Base-by-base conservation (phyloP, 92 coral and sea anemone genomes). In the Metridium senile region DNA sequence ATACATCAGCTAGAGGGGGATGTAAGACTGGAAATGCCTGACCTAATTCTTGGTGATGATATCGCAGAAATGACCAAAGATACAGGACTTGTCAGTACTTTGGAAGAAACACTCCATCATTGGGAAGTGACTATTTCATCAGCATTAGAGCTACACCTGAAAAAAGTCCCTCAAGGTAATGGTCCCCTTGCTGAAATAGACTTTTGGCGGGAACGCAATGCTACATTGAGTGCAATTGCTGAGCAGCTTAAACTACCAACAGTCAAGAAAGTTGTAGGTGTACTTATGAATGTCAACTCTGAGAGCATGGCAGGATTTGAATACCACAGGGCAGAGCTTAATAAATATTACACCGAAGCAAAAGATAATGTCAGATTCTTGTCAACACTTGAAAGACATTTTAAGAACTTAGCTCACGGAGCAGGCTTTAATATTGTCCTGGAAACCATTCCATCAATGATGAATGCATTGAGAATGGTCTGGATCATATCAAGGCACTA, bases 401-500 rank as follows among this genome's bases (percentile, higher is more conserved):
- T 96, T 82, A 96, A 92, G 81, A 96, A 96, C 63, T 87, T 96
- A 64, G 97, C 97, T 35, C 99, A 89, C 62, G 99, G 99, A 34
- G 96, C 99, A n/a, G 93, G 87, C 76, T 96, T 96, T 54, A 96
- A 96, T 61, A 91, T 96, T 35, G 97, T 96, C 16, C 82, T 96
- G 39, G 99, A 96, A 78, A 96, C 99, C n/a, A 92, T 96, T 34
- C 99, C 99, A 35, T 96, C 99, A 26, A 87, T 96, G 93, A 96
- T 96, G 99, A 96, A 96, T 76, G 99, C 99, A 6, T 70, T 96
- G 80, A 76, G 99, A 54, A 96, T 96, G 99, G 99, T 96, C 52
- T 96, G 99, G 99, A 93, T 96, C 27, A 96, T 96, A 45, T 96
- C 99, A 29, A 83, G 99, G 9, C 99, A 96, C 81, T 96, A 96